Conservation (phyloP, 2,888 invertebrate genomes). For the Seira sanloemensis region DNA sequence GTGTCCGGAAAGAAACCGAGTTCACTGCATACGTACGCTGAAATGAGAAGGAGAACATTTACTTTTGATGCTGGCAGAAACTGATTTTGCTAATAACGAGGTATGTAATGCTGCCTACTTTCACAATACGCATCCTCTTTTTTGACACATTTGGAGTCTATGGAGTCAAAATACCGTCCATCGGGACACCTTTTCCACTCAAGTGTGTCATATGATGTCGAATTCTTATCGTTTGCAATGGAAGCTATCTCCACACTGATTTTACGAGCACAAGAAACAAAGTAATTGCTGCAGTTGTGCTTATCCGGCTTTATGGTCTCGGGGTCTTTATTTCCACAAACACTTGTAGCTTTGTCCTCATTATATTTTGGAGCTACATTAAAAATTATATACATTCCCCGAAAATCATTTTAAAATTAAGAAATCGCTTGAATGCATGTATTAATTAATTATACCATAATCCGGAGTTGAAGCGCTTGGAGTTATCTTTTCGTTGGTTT, state of each 20-base stretch:
- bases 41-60: neutral
- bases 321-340: neutral
- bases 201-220: neutral
- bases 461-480: neutral
- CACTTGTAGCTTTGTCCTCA: neutral
- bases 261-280: conserved; percentile 12
- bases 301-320: neutral
- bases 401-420: neutral
- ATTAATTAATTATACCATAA: neutral
- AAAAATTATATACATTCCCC: too few species aligned
- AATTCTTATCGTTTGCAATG: neutral
- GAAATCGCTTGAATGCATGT: neutral
- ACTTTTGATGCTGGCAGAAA: too few species aligned
- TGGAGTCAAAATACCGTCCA: conserved; percentile 23
- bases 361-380: too few species aligned
- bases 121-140: conserved; percentile 18
- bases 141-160: neutral
- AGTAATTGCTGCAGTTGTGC: conserved; percentile 36
- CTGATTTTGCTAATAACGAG: too few species aligned
- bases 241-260: neutral
- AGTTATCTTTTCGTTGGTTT: too few species aligned
- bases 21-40: conserved; percentile 22
- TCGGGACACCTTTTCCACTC: neutral
- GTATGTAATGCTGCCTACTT: conserved; percentile 18
- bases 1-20: conserved; percentile 33